Base-by-base conservation (phyloP, 1,140 invertebrate species). In the Brachionus manjavacas region DNA sequence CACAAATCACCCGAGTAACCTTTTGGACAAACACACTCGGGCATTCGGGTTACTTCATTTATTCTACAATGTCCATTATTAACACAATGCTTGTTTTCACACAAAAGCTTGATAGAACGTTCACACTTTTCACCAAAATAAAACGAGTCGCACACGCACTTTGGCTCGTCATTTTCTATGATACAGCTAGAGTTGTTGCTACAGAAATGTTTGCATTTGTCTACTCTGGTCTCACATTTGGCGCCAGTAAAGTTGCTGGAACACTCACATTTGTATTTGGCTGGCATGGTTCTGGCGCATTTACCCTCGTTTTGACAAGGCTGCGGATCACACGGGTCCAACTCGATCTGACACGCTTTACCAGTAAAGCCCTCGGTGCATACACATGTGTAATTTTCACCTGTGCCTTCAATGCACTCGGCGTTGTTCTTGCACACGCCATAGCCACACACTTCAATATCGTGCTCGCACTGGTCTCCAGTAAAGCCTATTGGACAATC, bases 331-430 rank as follows among this genome's bases (percentile, higher is more conserved):
- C 79, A 81, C 35, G 55, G 35, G 35, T 81, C 41, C 7, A 85
- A 11, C 39, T 83, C 84, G n/a, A 79, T 28, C 43, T 85, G 84
- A 79, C 85, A 85, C 39, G 76, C 80, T 79, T 84, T 41, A 31
- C 85, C 85, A 25, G 43, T 70, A 43, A 84, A 86, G n/a, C 74
- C 84, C 2, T 35, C 28, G 2, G 25, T 12, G 85, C 86, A 86
- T 8, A 76, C 4, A 83, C 86, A 86, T 70, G 64, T 72, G 41
- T 70, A 84, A 46, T 72, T 60, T 31, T 70, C 81, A 31, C 79
- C 79, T n/a, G 2, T 60, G 9, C 79, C 79, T 41, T 84, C 66
- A 16, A 55, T 28, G 70, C 83, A 84, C 35, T 66, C 39, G 16
- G 68, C 68, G 74, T 52, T 52, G 46, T 74, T 74, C 7, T 72